Percentiles rank a stretch among this genome's conserved stretches.
phyloP scores from a whole-genome alignment of 2,797 vertebrate genomes.

The Karalla daura region DNA sequence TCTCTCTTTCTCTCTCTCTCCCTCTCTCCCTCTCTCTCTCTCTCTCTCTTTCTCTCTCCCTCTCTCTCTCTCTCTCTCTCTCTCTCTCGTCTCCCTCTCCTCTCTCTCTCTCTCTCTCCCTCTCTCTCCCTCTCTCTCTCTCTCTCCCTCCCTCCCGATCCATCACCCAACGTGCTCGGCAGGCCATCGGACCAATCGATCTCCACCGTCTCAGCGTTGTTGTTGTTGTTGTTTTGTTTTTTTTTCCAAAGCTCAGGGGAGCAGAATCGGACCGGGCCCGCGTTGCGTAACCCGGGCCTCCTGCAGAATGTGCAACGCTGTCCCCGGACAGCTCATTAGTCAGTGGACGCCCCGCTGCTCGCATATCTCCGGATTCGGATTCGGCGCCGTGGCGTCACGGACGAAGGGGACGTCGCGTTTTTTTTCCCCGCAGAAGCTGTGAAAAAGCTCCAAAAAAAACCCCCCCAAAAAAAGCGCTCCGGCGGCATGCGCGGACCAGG shows the following conservation, averaged over 20 bases:
- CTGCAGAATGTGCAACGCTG: conserved; percentile 48
- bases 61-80: too few relatives aligned
- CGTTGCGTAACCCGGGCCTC: conserved; percentile 63
- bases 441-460: conserved; percentile 16
- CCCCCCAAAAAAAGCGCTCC: not conserved
- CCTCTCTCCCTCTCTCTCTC: too few relatives aligned
- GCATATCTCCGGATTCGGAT: too few relatives aligned
- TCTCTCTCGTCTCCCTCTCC: too few relatives aligned
- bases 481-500: not conserved
- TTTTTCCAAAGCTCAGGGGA: conserved; percentile 52
- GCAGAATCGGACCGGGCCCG: conserved; percentile 44
- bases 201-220: conserved; percentile 63
- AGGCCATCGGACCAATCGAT: conserved; percentile 68
- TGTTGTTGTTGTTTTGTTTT: conserved; percentile 57
- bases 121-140: too few relatives aligned
- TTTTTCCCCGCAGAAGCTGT: conserved; percentile 27
- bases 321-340: conserved; percentile 72
- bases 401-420: too few relatives aligned
- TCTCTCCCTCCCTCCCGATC: too few relatives aligned
- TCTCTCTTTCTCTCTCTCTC: too few relatives aligned
- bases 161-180: conserved; percentile 51
- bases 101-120: too few relatives aligned
- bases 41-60: too few relatives aligned
- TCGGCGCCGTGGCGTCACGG: too few relatives aligned
- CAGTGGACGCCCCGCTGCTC: too few relatives aligned